Evolutionary conservation across 2,797 vertebrate species (phyloP).

Genomic region (Chiroxiphia lanceolata): DNA sequence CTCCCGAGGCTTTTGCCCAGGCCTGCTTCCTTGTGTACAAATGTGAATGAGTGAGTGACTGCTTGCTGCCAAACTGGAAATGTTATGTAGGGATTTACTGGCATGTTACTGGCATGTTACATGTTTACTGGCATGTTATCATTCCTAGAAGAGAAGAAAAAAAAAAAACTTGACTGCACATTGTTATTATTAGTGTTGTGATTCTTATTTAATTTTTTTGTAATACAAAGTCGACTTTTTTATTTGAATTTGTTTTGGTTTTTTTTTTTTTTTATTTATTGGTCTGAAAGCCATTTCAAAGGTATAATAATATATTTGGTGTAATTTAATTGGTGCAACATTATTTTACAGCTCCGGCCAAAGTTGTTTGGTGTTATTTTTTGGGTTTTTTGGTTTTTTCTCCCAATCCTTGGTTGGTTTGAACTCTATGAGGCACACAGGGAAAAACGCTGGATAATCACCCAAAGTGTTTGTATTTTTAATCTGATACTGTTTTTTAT

Average conservation of each 20-base stretch:
- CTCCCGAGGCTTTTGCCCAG: slow-evolving; percentile 51
- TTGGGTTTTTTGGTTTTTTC: not conserved
- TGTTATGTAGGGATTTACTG: slow-evolving; percentile 88
- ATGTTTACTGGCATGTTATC: slow-evolving; percentile 87
- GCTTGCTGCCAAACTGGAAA: slow-evolving; percentile 97
- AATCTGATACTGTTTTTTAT: slow-evolving; percentile 78
- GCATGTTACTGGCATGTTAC: slow-evolving; percentile 83
- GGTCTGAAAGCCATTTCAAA: slow-evolving; percentile 96
- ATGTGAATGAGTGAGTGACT: slow-evolving; percentile 80
- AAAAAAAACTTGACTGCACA: slow-evolving; percentile 95
- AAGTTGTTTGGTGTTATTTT: slow-evolving; percentile 64
- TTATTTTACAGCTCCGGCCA: slow-evolving; percentile 77
- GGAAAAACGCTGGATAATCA: slow-evolving; percentile 76
- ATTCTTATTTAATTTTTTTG: slow-evolving; percentile 94
- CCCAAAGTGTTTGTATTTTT: slow-evolving; percentile 81
- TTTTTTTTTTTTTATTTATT: slow-evolving; percentile 95
- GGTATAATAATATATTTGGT: slow-evolving; percentile 89
- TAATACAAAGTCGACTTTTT: slow-evolving; percentile 91
- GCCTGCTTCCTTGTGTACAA: slow-evolving; percentile 76
- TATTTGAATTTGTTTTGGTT: slow-evolving; percentile 88
- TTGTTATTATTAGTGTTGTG: slow-evolving; percentile 90
- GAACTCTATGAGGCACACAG: slow-evolving; percentile 67
- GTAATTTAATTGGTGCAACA: slow-evolving; percentile 85
- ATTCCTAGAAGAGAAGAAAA: slow-evolving; percentile 86
- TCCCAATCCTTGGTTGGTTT: slow-evolving; percentile 75